Evolutionary conservation across 1,140 invertebrate species (phyloP).

Genomic region (Metaphire vulgaris): DNA sequence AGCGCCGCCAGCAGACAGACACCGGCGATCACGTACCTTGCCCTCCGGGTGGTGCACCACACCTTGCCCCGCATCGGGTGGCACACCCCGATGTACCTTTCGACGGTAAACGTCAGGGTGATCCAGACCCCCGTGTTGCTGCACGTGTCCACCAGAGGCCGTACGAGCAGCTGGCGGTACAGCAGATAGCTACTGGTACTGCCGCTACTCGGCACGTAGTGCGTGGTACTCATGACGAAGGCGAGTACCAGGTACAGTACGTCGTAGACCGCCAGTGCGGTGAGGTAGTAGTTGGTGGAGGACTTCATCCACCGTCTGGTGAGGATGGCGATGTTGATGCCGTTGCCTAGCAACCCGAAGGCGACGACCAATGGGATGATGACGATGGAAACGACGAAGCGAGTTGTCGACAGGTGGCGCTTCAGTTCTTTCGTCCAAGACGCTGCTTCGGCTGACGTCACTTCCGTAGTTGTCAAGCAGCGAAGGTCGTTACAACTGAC

Average conservation of each 20-base stretch:
- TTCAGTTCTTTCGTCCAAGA: no score
- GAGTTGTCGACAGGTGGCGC: conserved; percentile 21
- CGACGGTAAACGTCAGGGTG: conserved; percentile 69
- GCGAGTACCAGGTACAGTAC: conserved; percentile 63
- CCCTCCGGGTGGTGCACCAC: conserved; percentile 60
- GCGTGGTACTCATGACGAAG: conserved; percentile 59
- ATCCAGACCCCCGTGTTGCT: conserved; percentile 67
- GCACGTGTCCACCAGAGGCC: conserved; percentile 62
- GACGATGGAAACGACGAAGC: conserved; percentile 33
- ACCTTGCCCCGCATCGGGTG: conserved; percentile 68
- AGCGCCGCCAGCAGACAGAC: conserved; percentile 60
- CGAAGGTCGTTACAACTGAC: no score
- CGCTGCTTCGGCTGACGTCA: no score
- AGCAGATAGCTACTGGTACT: neutral
- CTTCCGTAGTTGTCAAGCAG: no score
- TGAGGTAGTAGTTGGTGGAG: conserved; percentile 67
- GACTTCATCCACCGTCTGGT: conserved; percentile 66
- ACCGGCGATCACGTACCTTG: conserved; percentile 55
- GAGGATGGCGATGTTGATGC: conserved; percentile 55
- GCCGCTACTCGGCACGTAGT: conserved; percentile 49
- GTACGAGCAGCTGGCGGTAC: conserved; percentile 49
- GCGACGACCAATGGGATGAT: conserved; percentile 37
- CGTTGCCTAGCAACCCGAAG: conserved; percentile 39
- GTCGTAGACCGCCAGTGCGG: conserved; percentile 66
- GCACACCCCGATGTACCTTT: conserved; percentile 69